Percentiles rank a stretch among this genome's conserved stretches.
These are phyloP conservation scores for Marmota monax DNA, from an alignment of 2,113 vertebrate species.

Conservation along the genomic window DNA sequence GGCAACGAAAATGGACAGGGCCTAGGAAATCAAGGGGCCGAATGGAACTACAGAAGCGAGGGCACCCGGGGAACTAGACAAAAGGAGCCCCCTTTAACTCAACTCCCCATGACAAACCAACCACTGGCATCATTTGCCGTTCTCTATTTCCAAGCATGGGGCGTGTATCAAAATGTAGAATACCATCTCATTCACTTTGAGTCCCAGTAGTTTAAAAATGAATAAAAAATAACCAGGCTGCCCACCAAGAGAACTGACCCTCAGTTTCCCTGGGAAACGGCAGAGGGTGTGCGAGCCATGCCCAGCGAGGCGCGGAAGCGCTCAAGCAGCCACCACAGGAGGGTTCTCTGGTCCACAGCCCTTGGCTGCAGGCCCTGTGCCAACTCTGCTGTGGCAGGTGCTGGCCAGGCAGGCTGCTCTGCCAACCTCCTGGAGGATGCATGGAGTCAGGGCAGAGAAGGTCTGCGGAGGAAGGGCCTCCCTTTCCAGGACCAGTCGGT, in stretches of 20 bases:
- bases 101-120: not conserved
- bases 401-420: not conserved
- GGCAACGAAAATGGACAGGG: conserved; percentile 58
- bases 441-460: not conserved
- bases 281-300: not conserved
- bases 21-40: not conserved
- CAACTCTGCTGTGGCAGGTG: not conserved
- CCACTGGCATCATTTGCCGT: conserved; percentile 3
- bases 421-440: not conserved
- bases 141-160: conserved; percentile 12
- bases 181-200: conserved; percentile 30
- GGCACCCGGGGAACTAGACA: not conserved
- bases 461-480: not conserved
- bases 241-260: not conserved
- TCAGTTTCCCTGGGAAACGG: not conserved
- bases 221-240: not conserved
- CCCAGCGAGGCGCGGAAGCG: too few species aligned
- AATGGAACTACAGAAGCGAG: not conserved
- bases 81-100: not conserved
- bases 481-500: not conserved
- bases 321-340: not conserved
- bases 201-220: conserved; percentile 19
- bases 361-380: not conserved
- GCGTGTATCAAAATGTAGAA: not conserved
- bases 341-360: not conserved